Conservation (phyloP, 2,888 invertebrate genomes). For the Trichopoda pennipes region DNA sequence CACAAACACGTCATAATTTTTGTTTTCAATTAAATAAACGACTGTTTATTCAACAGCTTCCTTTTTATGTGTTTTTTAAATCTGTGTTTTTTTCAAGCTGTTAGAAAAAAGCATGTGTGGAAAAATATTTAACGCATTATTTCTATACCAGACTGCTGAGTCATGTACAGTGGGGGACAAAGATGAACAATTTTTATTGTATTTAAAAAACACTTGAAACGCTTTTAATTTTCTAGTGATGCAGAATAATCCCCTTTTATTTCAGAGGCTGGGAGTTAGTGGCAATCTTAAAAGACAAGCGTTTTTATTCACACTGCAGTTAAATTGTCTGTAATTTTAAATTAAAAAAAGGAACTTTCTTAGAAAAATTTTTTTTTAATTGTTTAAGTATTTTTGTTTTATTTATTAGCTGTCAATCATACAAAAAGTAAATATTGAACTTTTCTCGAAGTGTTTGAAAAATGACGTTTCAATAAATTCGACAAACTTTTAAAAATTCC, state of each 20-base stretch:
- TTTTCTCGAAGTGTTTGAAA: too few species aligned
- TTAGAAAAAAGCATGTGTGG: conserved; percentile 30
- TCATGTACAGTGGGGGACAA: conserved; percentile 35
- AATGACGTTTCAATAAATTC: too few species aligned
- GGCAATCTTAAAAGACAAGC: neutral
- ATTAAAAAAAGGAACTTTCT: too few species aligned
- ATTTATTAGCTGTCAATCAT: too few species aligned
- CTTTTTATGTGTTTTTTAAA: conserved; percentile 13
- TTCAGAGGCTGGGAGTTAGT: neutral
- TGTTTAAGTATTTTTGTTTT: too few species aligned
- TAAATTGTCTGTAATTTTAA: too few species aligned
- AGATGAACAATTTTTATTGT: neutral
- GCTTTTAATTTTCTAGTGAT: conserved; percentile 14
- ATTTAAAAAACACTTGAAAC: conserved; percentile 23
- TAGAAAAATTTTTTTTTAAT: too few species aligned
- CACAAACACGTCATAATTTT: conserved; percentile 37
- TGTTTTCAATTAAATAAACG: conserved; percentile 32
- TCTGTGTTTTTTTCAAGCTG: conserved; percentile 25
- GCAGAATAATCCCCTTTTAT: neutral
- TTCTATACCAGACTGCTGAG: conserved; percentile 23
- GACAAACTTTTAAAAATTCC: too few species aligned
- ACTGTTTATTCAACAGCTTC: conserved; percentile 64
- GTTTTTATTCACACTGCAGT: neutral
- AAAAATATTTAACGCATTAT: conserved; percentile 34
- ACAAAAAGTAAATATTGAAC: too few species aligned